These are phyloP conservation scores for Cataglyphis altisquamis DNA, from an alignment of 2,888 invertebrate genomes.

Conservation along the genomic window DNA sequence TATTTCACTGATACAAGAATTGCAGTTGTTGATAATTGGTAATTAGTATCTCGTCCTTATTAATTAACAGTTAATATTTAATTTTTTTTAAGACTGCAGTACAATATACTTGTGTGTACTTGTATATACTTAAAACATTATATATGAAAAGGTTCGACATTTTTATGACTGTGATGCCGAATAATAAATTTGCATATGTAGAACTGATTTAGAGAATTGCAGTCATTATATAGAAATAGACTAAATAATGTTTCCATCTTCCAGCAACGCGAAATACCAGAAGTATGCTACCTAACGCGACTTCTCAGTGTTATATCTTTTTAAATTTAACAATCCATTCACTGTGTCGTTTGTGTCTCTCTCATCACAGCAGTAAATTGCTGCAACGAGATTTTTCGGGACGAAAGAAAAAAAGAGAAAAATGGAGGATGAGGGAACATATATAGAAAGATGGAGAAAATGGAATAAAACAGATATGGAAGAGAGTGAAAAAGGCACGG, in stretches of 20 bases:
- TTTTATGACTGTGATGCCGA: neutral
- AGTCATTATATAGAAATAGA: slow-evolving; percentile 7
- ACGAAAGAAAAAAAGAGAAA: neutral
- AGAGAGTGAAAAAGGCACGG: neutral
- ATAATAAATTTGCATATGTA: neutral
- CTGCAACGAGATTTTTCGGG: slow-evolving; percentile 26
- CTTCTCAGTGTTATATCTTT: slow-evolving; percentile 22
- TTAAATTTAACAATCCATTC: slow-evolving; percentile 29
- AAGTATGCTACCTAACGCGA: neutral
- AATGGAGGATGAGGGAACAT: neutral
- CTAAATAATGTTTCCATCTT: neutral
- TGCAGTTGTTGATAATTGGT: neutral
- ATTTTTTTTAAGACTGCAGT: neutral
- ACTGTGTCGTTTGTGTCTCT: slow-evolving; percentile 39
- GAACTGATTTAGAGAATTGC: neutral
- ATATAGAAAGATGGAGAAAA: neutral
- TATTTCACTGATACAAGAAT: neutral
- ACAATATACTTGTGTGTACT: neutral
- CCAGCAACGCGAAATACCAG: neutral
- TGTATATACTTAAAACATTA: neutral
- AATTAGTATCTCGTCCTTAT: neutral
- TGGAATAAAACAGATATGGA: neutral
- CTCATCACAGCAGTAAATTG: slow-evolving; percentile 10
- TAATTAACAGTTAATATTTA: neutral
- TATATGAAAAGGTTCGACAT: neutral